These are phyloP conservation scores for Syngnathus typhle DNA, from an alignment of 2,113 vertebrate genomes.

Conservation along the genomic window DNA sequence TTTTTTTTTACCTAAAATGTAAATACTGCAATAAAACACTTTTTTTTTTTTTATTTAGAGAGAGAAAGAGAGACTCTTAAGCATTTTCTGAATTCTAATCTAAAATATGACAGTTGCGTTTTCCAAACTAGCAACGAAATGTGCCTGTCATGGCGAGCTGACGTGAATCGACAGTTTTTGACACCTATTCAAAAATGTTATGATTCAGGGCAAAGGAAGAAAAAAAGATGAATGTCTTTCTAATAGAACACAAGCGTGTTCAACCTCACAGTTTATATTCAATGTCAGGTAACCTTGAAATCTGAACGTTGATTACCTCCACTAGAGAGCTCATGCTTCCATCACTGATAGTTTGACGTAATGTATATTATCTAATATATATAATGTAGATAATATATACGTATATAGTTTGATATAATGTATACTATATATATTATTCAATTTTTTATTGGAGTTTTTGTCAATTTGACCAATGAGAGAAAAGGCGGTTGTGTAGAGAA, in stretches of 20 bases:
- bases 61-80: too few relatives aligned
- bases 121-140: not conserved
- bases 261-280: not conserved
- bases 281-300: not conserved
- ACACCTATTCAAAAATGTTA: not conserved
- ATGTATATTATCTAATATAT: too few relatives aligned
- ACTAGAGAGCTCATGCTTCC: not conserved
- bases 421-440: too few relatives aligned
- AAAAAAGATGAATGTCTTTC: not conserved
- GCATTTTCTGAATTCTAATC: not conserved
- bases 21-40: too few relatives aligned
- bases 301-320: not conserved
- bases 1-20: too few relatives aligned
- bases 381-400: too few relatives aligned
- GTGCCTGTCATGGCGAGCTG: not conserved
- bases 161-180: not conserved
- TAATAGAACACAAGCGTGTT: not conserved
- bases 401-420: too few relatives aligned
- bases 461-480: slow-evolving; percentile 40
- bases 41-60: too few relatives aligned
- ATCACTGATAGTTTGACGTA: not conserved
- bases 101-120: not conserved
- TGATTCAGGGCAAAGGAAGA: not conserved
- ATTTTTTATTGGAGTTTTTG: not conserved
- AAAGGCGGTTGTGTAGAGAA: slow-evolving; percentile 23